A percentile compares a stretch with the other conserved stretches of the same genome.
phyloP scores from a whole-genome alignment of 2,888 invertebrate species.

The Agrochola lychnidis region DNA sequence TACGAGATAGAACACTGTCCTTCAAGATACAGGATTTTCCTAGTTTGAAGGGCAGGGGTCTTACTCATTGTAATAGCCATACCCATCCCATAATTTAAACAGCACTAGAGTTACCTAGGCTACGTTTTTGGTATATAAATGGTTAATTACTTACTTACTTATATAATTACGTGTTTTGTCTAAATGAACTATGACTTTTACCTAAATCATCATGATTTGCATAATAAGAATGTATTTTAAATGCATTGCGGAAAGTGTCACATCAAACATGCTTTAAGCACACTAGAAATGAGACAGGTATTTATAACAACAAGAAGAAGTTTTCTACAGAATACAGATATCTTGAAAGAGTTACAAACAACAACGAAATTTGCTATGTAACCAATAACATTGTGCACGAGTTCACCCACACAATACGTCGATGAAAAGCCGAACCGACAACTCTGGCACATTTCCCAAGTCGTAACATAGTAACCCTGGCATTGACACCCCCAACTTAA shows the following conservation, averaged over 20 bases:
- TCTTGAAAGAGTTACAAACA: not conserved
- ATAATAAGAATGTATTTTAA: not conserved
- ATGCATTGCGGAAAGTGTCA: not conserved
- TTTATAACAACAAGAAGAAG: constrained; percentile 8
- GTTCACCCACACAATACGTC: constrained; percentile 5
- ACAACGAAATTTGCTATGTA: too few species aligned
- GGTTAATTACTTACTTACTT: too few species aligned
- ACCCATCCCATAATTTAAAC: too few species aligned
- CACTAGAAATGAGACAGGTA: not conserved
- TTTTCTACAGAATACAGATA: not conserved
- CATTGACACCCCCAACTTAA: constrained; percentile 42
- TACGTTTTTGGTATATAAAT: too few species aligned
- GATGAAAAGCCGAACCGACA: not conserved
- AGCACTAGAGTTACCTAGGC: too few species aligned
- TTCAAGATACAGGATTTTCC: too few species aligned
- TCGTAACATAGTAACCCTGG: constrained; percentile 37
- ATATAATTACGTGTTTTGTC: not conserved
- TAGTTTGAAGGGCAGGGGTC: too few species aligned
- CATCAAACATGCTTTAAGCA: not conserved
- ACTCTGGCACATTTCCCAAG: constrained; percentile 16
- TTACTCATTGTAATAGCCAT: too few species aligned
- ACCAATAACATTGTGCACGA: not conserved
- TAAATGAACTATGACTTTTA: not conserved
- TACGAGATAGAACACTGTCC: too few species aligned
- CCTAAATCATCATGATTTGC: not conserved